Percentiles rank a stretch among this genome's conserved stretches.
Evolutionary conservation across 2,113 vertebrate species (phyloP).

Genomic region (Pleuronectes platessa): DNA sequence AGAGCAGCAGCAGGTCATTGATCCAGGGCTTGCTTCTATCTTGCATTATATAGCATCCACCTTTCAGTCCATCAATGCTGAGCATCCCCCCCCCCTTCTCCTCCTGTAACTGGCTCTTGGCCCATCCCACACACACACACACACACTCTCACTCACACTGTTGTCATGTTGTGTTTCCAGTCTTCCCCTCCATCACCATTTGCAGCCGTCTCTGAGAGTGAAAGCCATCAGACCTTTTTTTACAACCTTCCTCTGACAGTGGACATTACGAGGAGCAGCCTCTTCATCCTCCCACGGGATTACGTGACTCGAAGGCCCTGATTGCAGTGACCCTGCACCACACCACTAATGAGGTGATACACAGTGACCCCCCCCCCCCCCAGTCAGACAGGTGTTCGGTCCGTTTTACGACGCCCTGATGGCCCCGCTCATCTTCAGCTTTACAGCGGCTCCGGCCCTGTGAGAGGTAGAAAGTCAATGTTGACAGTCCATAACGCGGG

Average conservation of each 20-base stretch:
- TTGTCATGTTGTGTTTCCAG: constrained; percentile 55
- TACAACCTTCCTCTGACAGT: constrained; percentile 61
- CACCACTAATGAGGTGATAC: constrained; percentile 64
- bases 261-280: constrained; percentile 62
- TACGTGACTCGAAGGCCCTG: constrained; percentile 46
- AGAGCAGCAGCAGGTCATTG: constrained; percentile 3
- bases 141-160: neutral
- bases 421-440: constrained; percentile 12
- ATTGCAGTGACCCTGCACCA: constrained; percentile 54
- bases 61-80: constrained; percentile 11
- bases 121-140: constrained; percentile 48
- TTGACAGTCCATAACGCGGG: constrained; percentile 66
- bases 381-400: constrained; percentile 58
- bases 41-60: constrained; percentile 53
- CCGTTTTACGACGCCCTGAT: constrained; percentile 66
- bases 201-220: constrained; percentile 35
- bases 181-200: constrained; percentile 61
- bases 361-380: constrained; percentile 37
- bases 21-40: neutral
- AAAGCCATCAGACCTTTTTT: constrained; percentile 62
- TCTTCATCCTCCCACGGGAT: constrained; percentile 42
- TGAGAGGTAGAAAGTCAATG: constrained; percentile 63
- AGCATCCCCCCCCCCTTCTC: constrained; percentile 45
- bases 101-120: neutral
- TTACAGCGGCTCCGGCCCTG: too few relatives aligned